Percentiles rank a stretch among this genome's conserved stretches.
phyloP scores from a whole-genome alignment of 2,113 vertebrate species.

The Phrynosoma platyrhinos region DNA sequence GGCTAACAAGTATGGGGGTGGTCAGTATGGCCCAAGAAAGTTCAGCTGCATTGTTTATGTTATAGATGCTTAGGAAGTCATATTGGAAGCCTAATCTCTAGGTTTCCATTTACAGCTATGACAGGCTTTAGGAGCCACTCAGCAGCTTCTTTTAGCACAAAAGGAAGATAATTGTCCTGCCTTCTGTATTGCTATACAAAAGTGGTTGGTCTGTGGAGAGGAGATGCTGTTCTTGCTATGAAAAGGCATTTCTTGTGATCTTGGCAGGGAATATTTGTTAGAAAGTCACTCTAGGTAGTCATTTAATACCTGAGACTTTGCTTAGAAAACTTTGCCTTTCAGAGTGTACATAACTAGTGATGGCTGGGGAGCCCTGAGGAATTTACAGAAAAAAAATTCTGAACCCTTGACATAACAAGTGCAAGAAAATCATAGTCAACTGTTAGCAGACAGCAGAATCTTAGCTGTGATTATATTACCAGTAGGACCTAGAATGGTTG shows the following conservation, averaged over 20 bases:
- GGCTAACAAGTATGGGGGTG: rapidly evolving
- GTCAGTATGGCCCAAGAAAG: not conserved
- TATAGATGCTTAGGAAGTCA: conserved; percentile 13
- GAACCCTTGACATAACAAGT: rapidly evolving
- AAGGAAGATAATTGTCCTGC: not conserved
- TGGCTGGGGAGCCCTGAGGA: rapidly evolving
- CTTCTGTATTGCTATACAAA: not conserved
- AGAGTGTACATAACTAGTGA: not conserved
- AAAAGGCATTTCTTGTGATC: not conserved
- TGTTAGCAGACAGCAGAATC: not conserved
- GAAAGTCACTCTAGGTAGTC: not conserved
- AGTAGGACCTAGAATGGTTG: not conserved
- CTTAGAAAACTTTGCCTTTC: not conserved
- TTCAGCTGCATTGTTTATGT: conserved; percentile 23
- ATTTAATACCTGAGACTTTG: not conserved
- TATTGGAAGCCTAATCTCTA: not conserved
- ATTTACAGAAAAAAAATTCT: rapidly evolving
- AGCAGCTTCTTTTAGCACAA: not conserved
- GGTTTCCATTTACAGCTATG: not conserved
- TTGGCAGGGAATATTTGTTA: not conserved
- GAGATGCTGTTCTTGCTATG: not conserved
- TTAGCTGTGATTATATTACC: not conserved
- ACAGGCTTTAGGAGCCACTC: not conserved
- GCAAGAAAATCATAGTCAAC: not conserved
- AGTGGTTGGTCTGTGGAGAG: not conserved